Evolutionary conservation across 2,888 invertebrate genomes (phyloP), one percentile per base, ranked within the genome.

Genomic region (Erebia epiphron): DNA sequence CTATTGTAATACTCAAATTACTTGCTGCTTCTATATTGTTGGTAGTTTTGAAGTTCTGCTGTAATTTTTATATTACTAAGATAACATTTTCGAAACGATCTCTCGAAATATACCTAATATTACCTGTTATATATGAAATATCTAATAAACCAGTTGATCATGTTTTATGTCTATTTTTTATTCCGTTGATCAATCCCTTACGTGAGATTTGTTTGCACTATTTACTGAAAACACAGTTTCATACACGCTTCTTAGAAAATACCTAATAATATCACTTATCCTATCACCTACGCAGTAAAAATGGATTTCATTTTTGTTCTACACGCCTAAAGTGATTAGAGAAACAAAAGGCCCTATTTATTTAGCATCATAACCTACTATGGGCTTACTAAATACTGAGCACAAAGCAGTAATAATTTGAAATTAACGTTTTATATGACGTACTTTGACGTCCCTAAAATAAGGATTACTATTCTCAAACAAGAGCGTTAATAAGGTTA

Each of bases 1-100:
- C 5, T 26, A 26, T 61, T 61, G 16, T 61, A 61, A 61, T 61
- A 61, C 61, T 61, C 61, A 43, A 11, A 43, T 13, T 26, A 61
- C 0, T 61, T 43, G 43, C 16, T 11, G 16, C 4, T 43, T 43
- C 16, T 43, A 16, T 18, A 54, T 18, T 54, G 26, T 16, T 16
- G 16, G 16, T 10, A 54, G 16, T 18, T 18, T 16, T 16, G 18
- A 18, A 16, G 10, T 8, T 54, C 9, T 54, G 18, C 4, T 9
- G 16, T 54, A 54, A 54, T 54, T 16, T 18, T 52, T n/a, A 16
- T 18, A 54, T 16, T 2, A 52, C 1, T 10, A 52, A 18, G 9
- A 52, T 16, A 3, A 26, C 2, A 26, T 35, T 8, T 50, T 18
- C 18, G 16, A 18, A 57, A 57, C 26, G 26, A 57, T 57, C 56